Evolutionary conservation across 2,888 invertebrate species (phyloP).

Genomic region (Julus scanicus): DNA sequence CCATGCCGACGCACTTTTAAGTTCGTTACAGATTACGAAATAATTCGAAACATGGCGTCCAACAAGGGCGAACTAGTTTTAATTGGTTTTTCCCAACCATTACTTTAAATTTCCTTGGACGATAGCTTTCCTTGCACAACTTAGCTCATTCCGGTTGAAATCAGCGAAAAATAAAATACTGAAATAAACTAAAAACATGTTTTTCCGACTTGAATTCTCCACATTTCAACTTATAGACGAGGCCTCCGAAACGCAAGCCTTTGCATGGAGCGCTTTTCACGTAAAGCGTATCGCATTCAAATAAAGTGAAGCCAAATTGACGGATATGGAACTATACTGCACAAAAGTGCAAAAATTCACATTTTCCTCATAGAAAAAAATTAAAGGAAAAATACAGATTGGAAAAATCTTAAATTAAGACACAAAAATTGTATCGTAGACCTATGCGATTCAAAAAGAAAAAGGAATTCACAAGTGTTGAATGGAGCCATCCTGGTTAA

Average conservation of each 20-base stretch:
- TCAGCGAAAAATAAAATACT: neutral
- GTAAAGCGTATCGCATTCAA: neutral
- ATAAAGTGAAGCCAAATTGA: neutral
- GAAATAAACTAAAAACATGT: neutral
- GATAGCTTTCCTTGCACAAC: neutral
- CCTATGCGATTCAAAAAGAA: no score
- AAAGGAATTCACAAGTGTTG: no score
- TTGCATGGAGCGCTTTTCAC: neutral
- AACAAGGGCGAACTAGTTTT: neutral
- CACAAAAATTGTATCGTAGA: no score
- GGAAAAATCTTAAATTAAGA: no score
- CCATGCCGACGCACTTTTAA: neutral
- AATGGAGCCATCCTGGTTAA: no score
- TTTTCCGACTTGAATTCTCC: neutral
- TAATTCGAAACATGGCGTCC: neutral
- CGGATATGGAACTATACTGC: no score
- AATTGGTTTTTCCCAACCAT: neutral
- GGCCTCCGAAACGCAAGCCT: neutral
- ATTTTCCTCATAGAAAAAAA: no score
- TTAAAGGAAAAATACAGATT: no score
- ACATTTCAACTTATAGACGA: neutral
- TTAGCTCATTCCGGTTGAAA: neutral
- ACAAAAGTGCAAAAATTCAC: no score
- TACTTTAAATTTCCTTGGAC: neutral
- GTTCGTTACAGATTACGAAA: neutral